A percentile compares a stretch with the other conserved stretches of the same genome.
Conservation (phyloP, 1,140 invertebrate species). For the Hycleus cichorii region DNA sequence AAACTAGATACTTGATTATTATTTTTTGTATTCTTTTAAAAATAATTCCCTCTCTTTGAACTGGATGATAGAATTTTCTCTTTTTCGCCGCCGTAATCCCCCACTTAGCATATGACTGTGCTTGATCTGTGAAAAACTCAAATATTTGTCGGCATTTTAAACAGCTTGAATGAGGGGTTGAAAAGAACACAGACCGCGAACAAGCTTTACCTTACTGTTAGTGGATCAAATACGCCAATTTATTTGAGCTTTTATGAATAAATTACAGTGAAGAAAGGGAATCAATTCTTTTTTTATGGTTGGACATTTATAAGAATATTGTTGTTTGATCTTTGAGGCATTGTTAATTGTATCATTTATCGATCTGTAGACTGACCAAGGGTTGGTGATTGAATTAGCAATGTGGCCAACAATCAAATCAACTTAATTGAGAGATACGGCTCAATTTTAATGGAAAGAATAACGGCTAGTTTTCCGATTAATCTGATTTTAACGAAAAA, state of each 20-base stretch:
- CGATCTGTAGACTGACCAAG: constrained; percentile 26
- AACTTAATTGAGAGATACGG: constrained; percentile 29
- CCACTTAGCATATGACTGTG: constrained; percentile 24
- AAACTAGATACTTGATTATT: neutral
- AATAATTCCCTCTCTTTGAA: constrained; percentile 3
- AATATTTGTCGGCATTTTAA: constrained; percentile 29
- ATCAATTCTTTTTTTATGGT: constrained; percentile 9
- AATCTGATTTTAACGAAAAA: no score
- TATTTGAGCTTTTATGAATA: constrained; percentile 30
- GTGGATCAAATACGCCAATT: constrained; percentile 26
- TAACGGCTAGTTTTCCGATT: no score
- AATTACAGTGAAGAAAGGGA: constrained; percentile 21
- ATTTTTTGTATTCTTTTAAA: no score
- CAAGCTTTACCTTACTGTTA: constrained; percentile 18
- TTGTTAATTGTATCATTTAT: constrained; percentile 34
- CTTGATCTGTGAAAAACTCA: constrained; percentile 21
- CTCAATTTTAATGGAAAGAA: no score
- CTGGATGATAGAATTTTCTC: constrained; percentile 9
- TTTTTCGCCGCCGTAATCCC: neutral
- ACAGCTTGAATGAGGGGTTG: constrained; percentile 17
- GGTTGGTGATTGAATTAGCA: constrained; percentile 28
- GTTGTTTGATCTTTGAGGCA: constrained; percentile 27
- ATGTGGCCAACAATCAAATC: constrained; percentile 28
- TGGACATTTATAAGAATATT: constrained; percentile 15
- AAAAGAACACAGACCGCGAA: constrained; percentile 15